phyloP scores from a whole-genome alignment of 37 sponge, comb jelly and placozoan species.

The Cladorhizidae sp. region DNA sequence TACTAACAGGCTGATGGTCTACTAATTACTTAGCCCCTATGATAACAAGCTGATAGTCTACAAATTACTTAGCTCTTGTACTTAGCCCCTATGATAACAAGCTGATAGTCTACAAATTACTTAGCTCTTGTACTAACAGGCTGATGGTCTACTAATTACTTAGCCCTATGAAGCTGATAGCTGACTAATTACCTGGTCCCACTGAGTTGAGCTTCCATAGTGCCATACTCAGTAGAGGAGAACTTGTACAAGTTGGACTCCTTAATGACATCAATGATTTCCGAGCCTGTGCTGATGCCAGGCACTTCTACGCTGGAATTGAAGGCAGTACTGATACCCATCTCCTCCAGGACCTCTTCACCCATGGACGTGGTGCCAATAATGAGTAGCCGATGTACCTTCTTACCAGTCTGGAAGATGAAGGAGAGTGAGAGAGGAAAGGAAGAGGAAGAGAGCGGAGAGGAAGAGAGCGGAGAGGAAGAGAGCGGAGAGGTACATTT shows the following conservation, averaged over 20 bases:
- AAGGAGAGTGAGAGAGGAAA: neutral
- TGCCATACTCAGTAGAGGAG: constrained; percentile 4
- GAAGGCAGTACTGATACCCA: constrained; percentile 63
- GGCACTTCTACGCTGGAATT: constrained; percentile 48
- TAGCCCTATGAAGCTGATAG: too few species aligned
- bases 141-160: too few species aligned
- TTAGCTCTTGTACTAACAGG: too few species aligned
- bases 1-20: too few species aligned
- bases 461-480: neutral
- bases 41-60: too few species aligned
- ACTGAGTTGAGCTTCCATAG: constrained; percentile 34
- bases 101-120: too few species aligned
- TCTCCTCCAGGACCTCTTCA: constrained; percentile 39
- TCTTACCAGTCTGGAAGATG: constrained; percentile 16
- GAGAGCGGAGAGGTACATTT: neutral
- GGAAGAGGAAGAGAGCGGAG: neutral
- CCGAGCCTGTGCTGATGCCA: constrained; percentile 43
- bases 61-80: too few species aligned
- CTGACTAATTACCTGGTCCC: constrained; percentile 49
- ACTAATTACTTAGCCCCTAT: too few species aligned
- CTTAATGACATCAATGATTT: constrained; percentile 57
- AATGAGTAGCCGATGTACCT: constrained; percentile 64
- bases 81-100: too few species aligned
- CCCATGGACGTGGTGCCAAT: constrained; percentile 78
- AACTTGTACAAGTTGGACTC: constrained; percentile 42